Evolutionary conservation across 2,113 vertebrate genomes (phyloP), one percentile per base, ranked within the genome.

Genomic region (Rhea americana): DNA sequence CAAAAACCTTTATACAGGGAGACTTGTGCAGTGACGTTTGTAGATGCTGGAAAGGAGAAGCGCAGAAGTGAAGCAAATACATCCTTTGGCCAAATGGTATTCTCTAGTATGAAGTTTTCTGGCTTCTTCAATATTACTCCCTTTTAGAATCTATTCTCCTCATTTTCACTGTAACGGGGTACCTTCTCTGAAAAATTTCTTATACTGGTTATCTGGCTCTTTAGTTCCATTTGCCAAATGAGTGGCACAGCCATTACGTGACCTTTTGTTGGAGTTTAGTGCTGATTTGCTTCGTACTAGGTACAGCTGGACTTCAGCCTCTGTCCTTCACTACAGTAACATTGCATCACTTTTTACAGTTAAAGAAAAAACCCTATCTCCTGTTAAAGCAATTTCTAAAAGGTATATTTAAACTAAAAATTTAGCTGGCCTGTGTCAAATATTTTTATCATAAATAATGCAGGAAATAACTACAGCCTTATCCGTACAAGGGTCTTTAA

Each of bases 381-480:
- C 50, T 16, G 5, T 65, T 56, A 24, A 87, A 76, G 45, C 68
- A 63, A 50, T 13, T 88, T 75, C 50, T 81, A 11, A 65, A 87
- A 89, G 41, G 82, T 77, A 77, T 75, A 70, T 55, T 50, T 70
- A 80, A 83, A 91, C 84, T 55, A 45, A 72, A 79, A 93, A 17
- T 58, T 21, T 59, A 55, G 21, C 80, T 63, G 62, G 56, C 58
- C 28, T 13, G 3, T 62, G n/a, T 22, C 45, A 66, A 67, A 50
- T 5, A 61, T 30, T 51, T 82, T 63, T 37, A 84, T 90, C 87
- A 77, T 87, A 92, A 90, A 95, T 94, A 88, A 41, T 53, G 68
- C 81, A 76, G 37, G 71, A 89, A 51, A 25, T 51, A 87, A 63
- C 32, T 53, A 72, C 56, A 86, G 51, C 11, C 45, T 28, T 76